phyloP scores from a whole-genome alignment of 2,113 vertebrate species.

The Leucosticte australis region DNA sequence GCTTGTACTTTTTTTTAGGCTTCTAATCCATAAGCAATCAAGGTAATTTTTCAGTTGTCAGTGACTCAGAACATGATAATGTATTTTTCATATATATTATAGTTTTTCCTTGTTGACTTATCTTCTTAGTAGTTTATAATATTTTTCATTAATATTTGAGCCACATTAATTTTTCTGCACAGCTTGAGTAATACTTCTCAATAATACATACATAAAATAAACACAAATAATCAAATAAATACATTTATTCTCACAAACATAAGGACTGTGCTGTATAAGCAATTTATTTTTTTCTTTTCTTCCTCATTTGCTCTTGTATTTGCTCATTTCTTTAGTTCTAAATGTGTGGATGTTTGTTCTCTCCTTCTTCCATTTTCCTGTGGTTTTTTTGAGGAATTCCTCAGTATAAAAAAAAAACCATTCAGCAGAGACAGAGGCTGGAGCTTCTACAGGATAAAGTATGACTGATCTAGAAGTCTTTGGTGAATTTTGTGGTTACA shows the following conservation, averaged over 20 bases:
- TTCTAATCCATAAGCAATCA: neutral
- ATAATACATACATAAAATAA: too few species aligned
- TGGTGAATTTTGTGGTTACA: neutral
- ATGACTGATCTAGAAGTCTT: fast-evolving
- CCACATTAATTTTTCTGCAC: neutral
- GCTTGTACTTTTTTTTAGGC: neutral
- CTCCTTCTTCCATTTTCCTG: neutral
- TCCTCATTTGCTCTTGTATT: neutral
- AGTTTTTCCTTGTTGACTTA: neutral
- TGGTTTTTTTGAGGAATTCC: neutral
- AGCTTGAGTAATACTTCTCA: neutral
- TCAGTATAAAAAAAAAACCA: neutral
- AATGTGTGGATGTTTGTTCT: neutral
- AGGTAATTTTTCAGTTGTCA: neutral
- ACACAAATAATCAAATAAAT: too few species aligned
- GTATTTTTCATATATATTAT: neutral
- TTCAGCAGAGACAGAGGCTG: neutral
- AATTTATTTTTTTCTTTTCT: neutral
- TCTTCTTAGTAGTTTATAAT: neutral
- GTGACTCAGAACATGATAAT: neutral
- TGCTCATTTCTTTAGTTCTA: neutral
- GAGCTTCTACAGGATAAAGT: neutral
- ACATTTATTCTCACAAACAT: neutral
- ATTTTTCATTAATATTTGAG: neutral
- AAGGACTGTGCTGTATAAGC: fast-evolving